Base-by-base conservation (phyloP, 2,113 vertebrate species). In the Oreotragus oreotragus region DNA sequence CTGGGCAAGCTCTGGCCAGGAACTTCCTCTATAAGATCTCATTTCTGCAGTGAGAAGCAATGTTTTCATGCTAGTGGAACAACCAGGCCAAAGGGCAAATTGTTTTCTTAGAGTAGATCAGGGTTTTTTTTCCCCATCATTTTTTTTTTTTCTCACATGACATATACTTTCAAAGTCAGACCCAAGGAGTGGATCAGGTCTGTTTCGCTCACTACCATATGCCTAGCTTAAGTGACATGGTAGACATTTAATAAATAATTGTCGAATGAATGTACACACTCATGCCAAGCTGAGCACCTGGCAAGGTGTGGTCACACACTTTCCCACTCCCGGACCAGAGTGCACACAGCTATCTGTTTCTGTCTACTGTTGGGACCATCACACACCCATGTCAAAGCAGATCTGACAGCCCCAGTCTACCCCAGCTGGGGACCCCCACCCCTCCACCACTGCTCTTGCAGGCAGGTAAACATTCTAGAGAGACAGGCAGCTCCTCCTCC, bases 161-260 rank as follows among this genome's bases (percentile, higher is more conserved):
- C 73, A 95, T 88, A 33, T 57, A 90, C 36, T 90, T 97, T 84
- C 58, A 90, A 95, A 97, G 80, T 33, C 45, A 96, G 76, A 51
- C 45, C 17, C 6, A 33, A 51, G 39, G 21, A 58, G 8, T 9
- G 27, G 12, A 80, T 60, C 36, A 1, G 23, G 45, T 91, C 96
- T 96, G 36, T 58, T 81, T 83, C 45, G 51, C 21, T 84, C 57
- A 86, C 33, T n/a, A 47, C 28, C 47, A 77, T 84, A 33, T 23
- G 11, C 60, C 47, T 88, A 55, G 60, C 58, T 90, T 30, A 70
- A 57, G 10, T 39, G 77, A 58, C 43, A 43, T 0, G 14, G 53
- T 28, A 70, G 30, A 88, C 5, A 91, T 21, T 21, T 30, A 16
- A 9, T 62, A 60, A 73, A 33, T 49, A 73, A 76, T 2, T 77